phyloP scores from a whole-genome alignment of 2,113 vertebrate genomes.

The Tauraco erythrolophus region DNA sequence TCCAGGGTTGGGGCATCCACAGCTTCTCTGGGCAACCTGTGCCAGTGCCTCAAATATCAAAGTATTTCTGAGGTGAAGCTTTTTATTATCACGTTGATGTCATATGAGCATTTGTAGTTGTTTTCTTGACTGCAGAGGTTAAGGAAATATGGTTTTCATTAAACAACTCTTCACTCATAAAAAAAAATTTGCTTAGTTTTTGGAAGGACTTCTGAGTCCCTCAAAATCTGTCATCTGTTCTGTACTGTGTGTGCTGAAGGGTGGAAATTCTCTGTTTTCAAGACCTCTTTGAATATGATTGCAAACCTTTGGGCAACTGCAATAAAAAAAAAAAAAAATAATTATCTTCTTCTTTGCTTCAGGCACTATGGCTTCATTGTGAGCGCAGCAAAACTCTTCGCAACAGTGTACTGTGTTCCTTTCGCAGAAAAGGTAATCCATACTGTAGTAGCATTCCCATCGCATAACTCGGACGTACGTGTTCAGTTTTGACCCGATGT shows the following conservation, averaged over 20 bases:
- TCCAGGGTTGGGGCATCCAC: too few species aligned
- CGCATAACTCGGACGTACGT: rapidly evolving
- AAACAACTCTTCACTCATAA: neutral
- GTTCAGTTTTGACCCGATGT: neutral
- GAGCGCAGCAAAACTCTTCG: constrained; percentile 90
- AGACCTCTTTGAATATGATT: neutral
- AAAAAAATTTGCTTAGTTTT: neutral
- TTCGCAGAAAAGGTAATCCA: constrained; percentile 84
- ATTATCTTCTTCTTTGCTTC: constrained; percentile 45
- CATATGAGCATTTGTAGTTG: neutral
- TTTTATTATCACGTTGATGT: neutral
- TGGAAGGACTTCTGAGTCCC: neutral
- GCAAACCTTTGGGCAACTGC: neutral
- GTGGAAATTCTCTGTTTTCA: neutral
- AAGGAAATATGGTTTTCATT: neutral
- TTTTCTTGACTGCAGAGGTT: neutral
- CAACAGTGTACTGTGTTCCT: constrained; percentile 87
- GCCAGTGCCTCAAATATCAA: too few species aligned
- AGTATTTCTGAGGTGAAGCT: neutral
- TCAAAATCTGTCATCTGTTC: neutral
- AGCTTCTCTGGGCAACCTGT: too few species aligned
- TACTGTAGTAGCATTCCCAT: neutral
- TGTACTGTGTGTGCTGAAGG: neutral
- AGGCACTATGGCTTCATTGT: constrained; percentile 93
- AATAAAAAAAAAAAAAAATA: neutral